Conservation (phyloP, 2,888 invertebrate genomes). For the Chymomyza fuscimana region DNA sequence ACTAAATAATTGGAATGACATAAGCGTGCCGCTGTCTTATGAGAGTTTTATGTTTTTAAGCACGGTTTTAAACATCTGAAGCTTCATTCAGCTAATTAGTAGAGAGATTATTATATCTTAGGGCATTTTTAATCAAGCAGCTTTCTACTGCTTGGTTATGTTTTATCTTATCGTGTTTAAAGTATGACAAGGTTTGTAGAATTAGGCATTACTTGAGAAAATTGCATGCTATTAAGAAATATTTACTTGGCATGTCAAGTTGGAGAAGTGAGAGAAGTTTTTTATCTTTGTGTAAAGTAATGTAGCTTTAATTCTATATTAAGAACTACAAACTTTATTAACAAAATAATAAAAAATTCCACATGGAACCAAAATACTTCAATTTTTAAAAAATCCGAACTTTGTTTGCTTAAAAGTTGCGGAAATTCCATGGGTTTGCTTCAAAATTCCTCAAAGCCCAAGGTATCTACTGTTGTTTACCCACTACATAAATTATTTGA, state of each 20-base stretch:
- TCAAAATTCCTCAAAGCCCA: neutral
- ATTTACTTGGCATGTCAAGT: no score
- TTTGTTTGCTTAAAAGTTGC: neutral
- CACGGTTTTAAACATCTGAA: no score
- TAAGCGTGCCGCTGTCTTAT: neutral
- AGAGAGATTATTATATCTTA: neutral
- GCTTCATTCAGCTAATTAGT: no score
- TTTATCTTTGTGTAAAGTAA: no score
- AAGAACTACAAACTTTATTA: no score
- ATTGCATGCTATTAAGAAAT: no score
- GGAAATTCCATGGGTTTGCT: neutral
- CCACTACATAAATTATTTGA: neutral
- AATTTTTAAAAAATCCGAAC: no score
- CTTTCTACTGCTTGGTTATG: neutral
- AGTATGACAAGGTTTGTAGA: neutral
- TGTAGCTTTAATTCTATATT: no score
- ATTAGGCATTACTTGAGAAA: neutral
- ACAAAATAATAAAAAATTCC: no score
- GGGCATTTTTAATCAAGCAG: neutral
- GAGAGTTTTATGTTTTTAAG: no score
- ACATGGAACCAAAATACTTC: no score
- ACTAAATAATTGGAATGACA: neutral
- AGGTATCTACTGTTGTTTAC: neutral
- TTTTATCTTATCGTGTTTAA: neutral
- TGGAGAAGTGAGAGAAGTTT: no score